Evolutionary conservation across 2,797 vertebrate genomes (phyloP).

Genomic region (Anguilla pacifica): DNA sequence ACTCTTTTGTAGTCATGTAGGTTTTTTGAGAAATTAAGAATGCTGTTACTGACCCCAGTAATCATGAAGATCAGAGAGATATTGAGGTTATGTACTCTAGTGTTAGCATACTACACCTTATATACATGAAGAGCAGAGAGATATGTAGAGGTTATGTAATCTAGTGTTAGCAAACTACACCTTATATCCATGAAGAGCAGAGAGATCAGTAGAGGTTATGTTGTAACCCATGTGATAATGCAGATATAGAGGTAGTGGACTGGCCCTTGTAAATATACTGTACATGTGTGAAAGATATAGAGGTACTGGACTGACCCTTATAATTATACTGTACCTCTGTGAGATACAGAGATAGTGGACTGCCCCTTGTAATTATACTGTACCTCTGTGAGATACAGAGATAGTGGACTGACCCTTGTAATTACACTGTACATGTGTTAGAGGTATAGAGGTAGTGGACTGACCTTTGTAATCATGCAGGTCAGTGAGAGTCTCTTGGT

Average conservation of each 20-base stretch:
- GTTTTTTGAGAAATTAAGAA: background rate
- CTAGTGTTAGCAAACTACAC: background rate
- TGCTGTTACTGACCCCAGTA: background rate
- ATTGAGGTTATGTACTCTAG: background rate
- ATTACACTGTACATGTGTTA: background rate
- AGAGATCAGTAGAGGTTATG: background rate
- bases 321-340: background rate
- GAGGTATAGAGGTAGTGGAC: background rate
- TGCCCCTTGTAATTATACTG: too few relatives aligned
- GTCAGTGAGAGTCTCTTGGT: conserved; percentile 90
- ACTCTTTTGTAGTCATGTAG: too few relatives aligned
- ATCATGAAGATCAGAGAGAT: background rate
- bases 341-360: too few relatives aligned
- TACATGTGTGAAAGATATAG: too few relatives aligned
- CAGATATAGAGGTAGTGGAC: background rate
- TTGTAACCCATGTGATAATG: background rate
- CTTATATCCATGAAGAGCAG: background rate
- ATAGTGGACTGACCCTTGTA: background rate
- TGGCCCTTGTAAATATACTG: too few relatives aligned
- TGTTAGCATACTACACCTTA: background rate
- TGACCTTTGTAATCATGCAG: conserved; percentile 90
- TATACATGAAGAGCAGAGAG: background rate
- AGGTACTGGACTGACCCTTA: background rate
- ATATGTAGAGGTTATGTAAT: background rate
- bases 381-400: background rate